Conservation (phyloP, 2,797 vertebrate species). For the Gymnoscopelus microlampas region DNA sequence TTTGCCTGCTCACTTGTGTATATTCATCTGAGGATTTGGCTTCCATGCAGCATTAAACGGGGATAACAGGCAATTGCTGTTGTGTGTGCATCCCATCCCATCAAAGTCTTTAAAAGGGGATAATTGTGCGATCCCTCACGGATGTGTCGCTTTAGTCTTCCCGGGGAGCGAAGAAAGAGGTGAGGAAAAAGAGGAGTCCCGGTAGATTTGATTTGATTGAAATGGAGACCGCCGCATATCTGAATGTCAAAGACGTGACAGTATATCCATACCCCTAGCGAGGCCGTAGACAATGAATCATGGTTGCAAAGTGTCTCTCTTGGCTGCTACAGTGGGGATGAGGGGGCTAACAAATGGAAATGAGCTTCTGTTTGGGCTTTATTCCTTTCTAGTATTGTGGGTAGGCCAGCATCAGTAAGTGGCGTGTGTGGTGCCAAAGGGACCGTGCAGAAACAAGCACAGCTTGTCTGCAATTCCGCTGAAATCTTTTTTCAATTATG, state of each 20-base stretch:
- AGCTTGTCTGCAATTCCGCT: constrained; percentile 24
- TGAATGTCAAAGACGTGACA: constrained; percentile 60
- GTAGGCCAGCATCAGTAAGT: constrained; percentile 35
- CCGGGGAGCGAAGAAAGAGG: constrained; percentile 25
- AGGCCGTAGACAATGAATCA: constrained; percentile 45
- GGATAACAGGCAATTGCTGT: constrained; percentile 2
- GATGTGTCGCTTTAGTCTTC: constrained; percentile 32
- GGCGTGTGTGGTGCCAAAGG: no score
- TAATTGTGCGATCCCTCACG: constrained; percentile 31
- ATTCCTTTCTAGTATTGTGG: constrained; percentile 40
- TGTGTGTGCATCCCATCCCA: constrained; percentile 18
- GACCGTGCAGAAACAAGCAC: constrained; percentile 5
- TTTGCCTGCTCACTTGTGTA: no score
- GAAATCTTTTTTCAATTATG: constrained; percentile 25
- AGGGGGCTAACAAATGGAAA: constrained; percentile 44
- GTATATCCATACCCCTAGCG: constrained; percentile 24
- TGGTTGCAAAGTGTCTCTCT: constrained; percentile 18
- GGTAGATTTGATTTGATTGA: constrained; percentile 35
- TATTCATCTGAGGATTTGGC: constrained; percentile 8
- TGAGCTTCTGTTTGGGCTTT: constrained; percentile 42
- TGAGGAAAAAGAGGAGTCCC: constrained; percentile 29
- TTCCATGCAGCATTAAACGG: not conserved
- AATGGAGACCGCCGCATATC: constrained; percentile 48
- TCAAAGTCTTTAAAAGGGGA: constrained; percentile 12
- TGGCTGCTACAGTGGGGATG: constrained; percentile 22